Base-by-base conservation (phyloP, 2,797 vertebrate species). In the Eutrigla gurnardus region DNA sequence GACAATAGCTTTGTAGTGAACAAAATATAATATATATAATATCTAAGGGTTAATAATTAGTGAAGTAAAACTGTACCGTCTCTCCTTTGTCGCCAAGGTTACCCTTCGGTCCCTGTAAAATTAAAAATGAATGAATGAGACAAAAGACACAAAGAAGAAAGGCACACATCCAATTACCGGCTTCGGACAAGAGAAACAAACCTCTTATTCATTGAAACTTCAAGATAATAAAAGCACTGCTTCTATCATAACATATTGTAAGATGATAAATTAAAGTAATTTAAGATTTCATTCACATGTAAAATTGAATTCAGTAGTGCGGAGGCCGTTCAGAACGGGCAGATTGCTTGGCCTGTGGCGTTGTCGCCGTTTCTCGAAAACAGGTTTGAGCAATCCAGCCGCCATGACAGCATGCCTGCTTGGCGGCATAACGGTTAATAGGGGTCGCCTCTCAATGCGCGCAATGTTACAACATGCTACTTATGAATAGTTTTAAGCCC, bases 51-150 rank as follows among this genome's bases (percentile, higher is more conserved):
- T 37, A n/a, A 17, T 59, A 33, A 33, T 12, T 1, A 50, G 11
- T 52, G 2, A 25, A 53, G 32, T 54, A 7, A 33, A 54, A 13
- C 68, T 15, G 4, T 43, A 96, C 95, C 86, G 36, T 86, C 2
- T 95, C 91, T 78, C 95, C 95, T 86, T 65, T 84, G 68, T 92
- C 90, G 9, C 95, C 95, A 6, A 1, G 73, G 4, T 88, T 87
- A 3, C 94, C 95, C 58, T 93, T 94, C 36, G 69, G 79, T 50
- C 95, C 95, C 95, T 96, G 78, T 39, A 49, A 68, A 71, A 78
- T 63, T 3, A 43, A 83, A 75, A 46, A 63, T 12, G 42, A 18
- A 65, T 25, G 14, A 18, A 65, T 25, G 14, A 70, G 6, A 72
- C 17, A 62, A 60, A 70, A 47, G 36, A 71, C 5, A 43, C 15